Evolutionary conservation across 2,113 vertebrate genomes (phyloP).

Genomic region (Forbesichthys agassizii): DNA sequence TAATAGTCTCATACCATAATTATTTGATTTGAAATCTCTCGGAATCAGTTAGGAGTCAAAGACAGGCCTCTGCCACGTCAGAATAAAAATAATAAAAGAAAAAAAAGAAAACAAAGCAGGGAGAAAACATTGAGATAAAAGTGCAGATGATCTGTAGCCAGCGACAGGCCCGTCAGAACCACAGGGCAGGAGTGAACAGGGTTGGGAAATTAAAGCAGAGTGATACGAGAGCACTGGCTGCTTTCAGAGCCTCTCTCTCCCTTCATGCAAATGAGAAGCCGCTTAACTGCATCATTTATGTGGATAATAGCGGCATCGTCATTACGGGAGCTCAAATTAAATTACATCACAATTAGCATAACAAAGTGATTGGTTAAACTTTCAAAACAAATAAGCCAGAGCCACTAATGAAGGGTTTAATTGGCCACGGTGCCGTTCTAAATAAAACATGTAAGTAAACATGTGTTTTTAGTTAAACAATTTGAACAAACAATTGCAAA

Average conservation of each 20-base stretch:
- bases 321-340: constrained; percentile 99
- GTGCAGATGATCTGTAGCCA: constrained; percentile 94
- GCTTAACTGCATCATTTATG: constrained; percentile 99
- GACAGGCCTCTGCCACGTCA: constrained; percentile 30
- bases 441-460: constrained; percentile 98
- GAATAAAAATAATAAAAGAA: constrained; percentile 51
- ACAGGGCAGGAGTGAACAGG: constrained; percentile 96
- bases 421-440: constrained; percentile 92
- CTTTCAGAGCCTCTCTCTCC: constrained; percentile 85
- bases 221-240: constrained; percentile 91
- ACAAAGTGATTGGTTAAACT: constrained; percentile 99
- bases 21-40: constrained; percentile 84
- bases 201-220: constrained; percentile 98
- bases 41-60: constrained; percentile 80
- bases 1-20: constrained; percentile 75
- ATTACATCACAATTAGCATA: constrained; percentile 99
- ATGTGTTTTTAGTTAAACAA: constrained; percentile 89
- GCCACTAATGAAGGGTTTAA: constrained; percentile 98
- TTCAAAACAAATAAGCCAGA: constrained; percentile 99
- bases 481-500: constrained; percentile 72
- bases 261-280: constrained; percentile 99
- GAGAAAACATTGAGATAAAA: constrained; percentile 81
- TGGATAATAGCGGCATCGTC: constrained; percentile 99
- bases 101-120: constrained; percentile 73
- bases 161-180: constrained; percentile 90